Percentiles rank a stretch among this genome's conserved stretches.
Evolutionary conservation across 2,888 invertebrate species (phyloP).

Genomic region (Geotrupes spiniger): DNA sequence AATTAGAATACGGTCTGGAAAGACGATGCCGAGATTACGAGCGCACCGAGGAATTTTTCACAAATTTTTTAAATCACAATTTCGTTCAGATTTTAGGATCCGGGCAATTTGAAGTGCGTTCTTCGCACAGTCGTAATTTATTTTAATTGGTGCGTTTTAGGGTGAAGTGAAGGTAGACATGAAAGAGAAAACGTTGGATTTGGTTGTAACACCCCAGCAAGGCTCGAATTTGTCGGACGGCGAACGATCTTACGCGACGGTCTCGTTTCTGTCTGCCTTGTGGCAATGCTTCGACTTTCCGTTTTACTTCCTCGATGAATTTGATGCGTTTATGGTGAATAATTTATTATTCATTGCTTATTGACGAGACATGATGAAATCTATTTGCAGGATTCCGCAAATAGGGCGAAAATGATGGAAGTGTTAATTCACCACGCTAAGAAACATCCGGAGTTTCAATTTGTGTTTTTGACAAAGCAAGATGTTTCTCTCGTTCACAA

Average conservation of each 20-base stretch:
- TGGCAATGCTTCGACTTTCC: constrained; percentile 93
- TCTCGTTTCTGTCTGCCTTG: constrained; percentile 87
- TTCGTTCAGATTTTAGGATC: constrained; percentile 58
- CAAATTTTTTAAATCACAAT: constrained; percentile 45
- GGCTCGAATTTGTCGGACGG: constrained; percentile 84
- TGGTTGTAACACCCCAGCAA: constrained; percentile 57
- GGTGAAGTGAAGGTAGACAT: constrained; percentile 59
- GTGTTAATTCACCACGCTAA: constrained; percentile 74
- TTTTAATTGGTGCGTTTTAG: constrained; percentile 39
- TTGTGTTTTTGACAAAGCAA: constrained; percentile 87
- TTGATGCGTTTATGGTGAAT: constrained; percentile 90
- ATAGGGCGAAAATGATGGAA: constrained; percentile 74
- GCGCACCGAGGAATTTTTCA: constrained; percentile 46
- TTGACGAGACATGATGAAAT: too few species aligned
- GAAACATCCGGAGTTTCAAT: constrained; percentile 68
- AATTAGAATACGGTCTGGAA: constrained; percentile 36
- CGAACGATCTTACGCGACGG: constrained; percentile 93
- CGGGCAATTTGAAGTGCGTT: constrained; percentile 58
- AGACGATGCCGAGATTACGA: constrained; percentile 44
- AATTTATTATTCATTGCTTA: constrained; percentile 1
- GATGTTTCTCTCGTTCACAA: constrained; percentile 58
- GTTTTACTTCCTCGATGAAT: constrained; percentile 93
- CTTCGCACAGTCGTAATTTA: too few species aligned
- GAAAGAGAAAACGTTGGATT: constrained; percentile 48
- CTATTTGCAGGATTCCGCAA: constrained; percentile 77